Percentiles rank a stretch among this genome's conserved stretches.
These are phyloP conservation scores for Vimba vimba DNA, from an alignment of 2,113 vertebrate species.

Conservation along the genomic window DNA sequence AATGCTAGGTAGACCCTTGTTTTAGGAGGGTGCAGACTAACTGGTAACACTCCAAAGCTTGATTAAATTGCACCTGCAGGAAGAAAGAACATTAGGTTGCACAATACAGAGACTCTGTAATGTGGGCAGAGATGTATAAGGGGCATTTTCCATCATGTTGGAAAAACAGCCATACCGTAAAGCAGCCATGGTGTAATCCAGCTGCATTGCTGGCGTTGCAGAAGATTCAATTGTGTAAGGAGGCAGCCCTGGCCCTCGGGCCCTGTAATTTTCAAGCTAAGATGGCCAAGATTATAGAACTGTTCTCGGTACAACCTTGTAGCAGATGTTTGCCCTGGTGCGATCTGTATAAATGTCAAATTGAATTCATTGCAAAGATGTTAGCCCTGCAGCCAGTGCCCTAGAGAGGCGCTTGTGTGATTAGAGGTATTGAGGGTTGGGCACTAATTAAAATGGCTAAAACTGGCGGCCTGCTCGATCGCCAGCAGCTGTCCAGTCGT, in stretches of 20 bases:
- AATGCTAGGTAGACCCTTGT: constrained; percentile 13
- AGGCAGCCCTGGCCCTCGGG: constrained; percentile 49
- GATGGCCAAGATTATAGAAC: constrained; percentile 66
- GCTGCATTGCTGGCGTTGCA: constrained; percentile 6
- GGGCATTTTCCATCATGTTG: background rate
- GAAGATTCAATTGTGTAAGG: constrained; percentile 38
- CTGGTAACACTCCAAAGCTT: constrained; percentile 22
- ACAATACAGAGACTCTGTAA: background rate
- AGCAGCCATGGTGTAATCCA: background rate
- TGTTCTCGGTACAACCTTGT: constrained; percentile 68
- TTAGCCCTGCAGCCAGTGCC: constrained; percentile 61
- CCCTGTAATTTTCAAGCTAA: constrained; percentile 71
- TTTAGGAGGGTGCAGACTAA: background rate
- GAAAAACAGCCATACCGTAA: background rate
- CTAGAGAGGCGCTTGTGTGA: constrained; percentile 59
- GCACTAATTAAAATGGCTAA: constrained; percentile 73
- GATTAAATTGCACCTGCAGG: constrained; percentile 22
- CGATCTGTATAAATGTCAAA: constrained; percentile 72
- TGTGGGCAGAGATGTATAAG: background rate
- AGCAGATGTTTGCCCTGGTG: constrained; percentile 79
- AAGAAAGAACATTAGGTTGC: constrained; percentile 1
- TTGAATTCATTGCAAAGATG: constrained; percentile 67
- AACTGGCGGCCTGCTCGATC: constrained; percentile 59
- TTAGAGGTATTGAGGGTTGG: constrained; percentile 69
- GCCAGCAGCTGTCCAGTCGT: constrained; percentile 63